Evolutionary conservation across 2,113 vertebrate species (phyloP).

Genomic region (Nestor notabilis): DNA sequence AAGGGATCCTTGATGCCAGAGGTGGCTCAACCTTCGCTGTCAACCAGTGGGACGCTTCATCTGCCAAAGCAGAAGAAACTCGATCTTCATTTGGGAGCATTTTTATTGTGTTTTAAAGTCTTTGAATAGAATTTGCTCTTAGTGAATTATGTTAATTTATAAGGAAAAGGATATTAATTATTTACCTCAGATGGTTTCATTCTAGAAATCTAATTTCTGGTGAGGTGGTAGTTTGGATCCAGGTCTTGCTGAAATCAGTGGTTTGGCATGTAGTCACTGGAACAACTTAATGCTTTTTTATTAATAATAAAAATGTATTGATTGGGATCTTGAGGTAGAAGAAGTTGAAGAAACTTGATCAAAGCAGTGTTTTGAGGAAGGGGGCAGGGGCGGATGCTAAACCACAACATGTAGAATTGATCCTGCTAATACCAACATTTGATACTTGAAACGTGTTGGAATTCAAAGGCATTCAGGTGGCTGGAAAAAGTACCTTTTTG

Average conservation of each 20-base stretch:
- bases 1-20: background rate
- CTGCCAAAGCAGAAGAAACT: rapidly evolving
- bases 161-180: background rate
- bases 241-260: background rate
- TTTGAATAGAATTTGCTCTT: background rate
- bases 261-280: background rate
- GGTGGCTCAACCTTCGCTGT: background rate
- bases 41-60: background rate
- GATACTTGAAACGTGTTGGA: background rate
- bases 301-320: background rate
- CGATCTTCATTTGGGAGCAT: rapidly evolving
- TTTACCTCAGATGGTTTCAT: background rate
- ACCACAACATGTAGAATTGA: background rate
- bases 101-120: background rate
- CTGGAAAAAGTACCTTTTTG: background rate
- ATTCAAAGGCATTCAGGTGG: background rate
- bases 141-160: background rate
- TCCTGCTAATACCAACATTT: background rate
- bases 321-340: background rate
- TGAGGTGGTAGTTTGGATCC: background rate
- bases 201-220: background rate
- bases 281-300: background rate
- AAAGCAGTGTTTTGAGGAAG: background rate
- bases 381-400: background rate
- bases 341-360: background rate